phyloP scores from a whole-genome alignment of 1,140 invertebrate species.

The Drosophila orena region DNA sequence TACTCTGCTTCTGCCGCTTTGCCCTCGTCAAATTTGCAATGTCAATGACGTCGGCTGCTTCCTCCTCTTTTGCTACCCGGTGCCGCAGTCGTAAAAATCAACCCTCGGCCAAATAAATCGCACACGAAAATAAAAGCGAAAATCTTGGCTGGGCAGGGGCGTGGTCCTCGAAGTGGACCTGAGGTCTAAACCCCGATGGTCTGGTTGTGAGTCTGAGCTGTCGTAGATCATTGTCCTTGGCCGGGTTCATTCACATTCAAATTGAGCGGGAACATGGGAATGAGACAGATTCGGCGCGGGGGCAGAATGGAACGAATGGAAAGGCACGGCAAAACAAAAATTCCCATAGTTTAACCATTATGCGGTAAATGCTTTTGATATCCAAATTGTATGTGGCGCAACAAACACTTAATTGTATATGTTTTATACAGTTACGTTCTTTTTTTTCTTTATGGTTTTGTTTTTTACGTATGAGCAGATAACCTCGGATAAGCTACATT shows the following conservation, averaged over 20 bases:
- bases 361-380: too few species aligned
- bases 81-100: slow-evolving; percentile 69
- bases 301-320: slow-evolving; percentile 5
- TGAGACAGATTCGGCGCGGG: not conserved
- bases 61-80: slow-evolving; percentile 12
- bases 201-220: slow-evolving; percentile 29
- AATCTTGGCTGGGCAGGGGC: slow-evolving; percentile 25
- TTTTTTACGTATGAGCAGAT: too few species aligned
- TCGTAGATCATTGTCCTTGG: slow-evolving; percentile 83
- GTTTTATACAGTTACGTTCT: too few species aligned
- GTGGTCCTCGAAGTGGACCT: slow-evolving; percentile 40
- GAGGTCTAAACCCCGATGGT: slow-evolving; percentile 14
- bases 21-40: slow-evolving; percentile 68
- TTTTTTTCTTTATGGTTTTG: too few species aligned
- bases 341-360: too few species aligned
- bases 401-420: too few species aligned
- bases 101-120: slow-evolving; percentile 76
- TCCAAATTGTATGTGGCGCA: too few species aligned
- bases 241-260: slow-evolving; percentile 80
- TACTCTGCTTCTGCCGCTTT: slow-evolving; percentile 18
- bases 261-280: slow-evolving; percentile 9
- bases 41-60: slow-evolving; percentile 66
- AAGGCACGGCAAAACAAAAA: not conserved
- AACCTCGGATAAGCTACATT: too few species aligned
- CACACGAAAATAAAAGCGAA: slow-evolving; percentile 51